These are phyloP conservation scores for Endotricha flammealis DNA, from an alignment of 2,888 invertebrate species.

Conservation along the genomic window DNA sequence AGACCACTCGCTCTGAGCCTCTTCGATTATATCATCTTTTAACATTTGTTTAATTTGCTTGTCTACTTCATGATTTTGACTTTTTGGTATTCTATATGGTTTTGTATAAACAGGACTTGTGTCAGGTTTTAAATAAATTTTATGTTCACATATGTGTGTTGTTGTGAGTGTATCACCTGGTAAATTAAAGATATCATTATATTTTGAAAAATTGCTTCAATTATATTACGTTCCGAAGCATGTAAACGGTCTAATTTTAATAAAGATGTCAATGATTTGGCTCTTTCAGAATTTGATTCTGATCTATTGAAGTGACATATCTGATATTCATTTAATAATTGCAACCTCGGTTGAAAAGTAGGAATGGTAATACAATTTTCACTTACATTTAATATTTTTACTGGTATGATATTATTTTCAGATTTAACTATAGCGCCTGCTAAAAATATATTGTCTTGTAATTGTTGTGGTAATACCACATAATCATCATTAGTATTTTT, in stretches of 20 bases:
- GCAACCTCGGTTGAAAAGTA: conserved; percentile 1
- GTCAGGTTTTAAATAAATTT: conserved; percentile 9
- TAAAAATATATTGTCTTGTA: neutral
- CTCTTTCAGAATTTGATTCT: neutral
- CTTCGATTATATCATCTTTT: conserved; percentile 12
- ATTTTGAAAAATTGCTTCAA: conserved; percentile 14
- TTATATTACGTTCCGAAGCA: conserved; percentile 2
- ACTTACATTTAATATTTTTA: neutral
- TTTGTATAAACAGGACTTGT: conserved; percentile 10
- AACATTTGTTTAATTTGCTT: conserved; percentile 13
- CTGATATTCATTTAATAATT: conserved; percentile 1
- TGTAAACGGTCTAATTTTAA: conserved; percentile 10
- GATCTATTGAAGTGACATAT: conserved; percentile 4
- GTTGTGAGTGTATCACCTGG: conserved; percentile 11
- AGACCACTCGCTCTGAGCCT: conserved; percentile 11
- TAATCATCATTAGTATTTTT: neutral
- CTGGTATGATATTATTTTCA: conserved; percentile 1
- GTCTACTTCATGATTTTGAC: conserved; percentile 8
- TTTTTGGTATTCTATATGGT: conserved; percentile 11
- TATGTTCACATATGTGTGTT: conserved; percentile 8
- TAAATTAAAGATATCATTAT: conserved; percentile 13
- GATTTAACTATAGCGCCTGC: conserved; percentile 1
- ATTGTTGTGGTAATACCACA: neutral
- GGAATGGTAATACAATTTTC: neutral
- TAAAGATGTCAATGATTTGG: conserved; percentile 7